Evolutionary conservation across 2,888 invertebrate genomes (phyloP), one percentile per base, ranked within the genome.

Genomic region (Pelosia muscerda): DNA sequence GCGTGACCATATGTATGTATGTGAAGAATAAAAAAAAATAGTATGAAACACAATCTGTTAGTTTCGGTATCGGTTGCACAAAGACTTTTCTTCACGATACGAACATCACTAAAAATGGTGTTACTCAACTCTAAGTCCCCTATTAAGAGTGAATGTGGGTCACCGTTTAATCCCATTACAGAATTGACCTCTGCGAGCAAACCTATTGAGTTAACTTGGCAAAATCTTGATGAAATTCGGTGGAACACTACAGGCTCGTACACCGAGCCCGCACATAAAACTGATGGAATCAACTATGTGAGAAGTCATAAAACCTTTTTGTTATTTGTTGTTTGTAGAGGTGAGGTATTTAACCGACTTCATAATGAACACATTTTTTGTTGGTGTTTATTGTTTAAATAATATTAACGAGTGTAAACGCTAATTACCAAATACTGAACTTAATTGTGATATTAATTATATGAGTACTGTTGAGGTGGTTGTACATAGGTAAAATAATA

Each of bases 151-250:
- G 76, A 78, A 86, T 86, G 84, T 86, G 86, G 86, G 86, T 86
- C 86, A 82, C 77, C 82, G 83, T 85, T 84, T 86, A 86, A 86
- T 86, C 85, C 84, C 84, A 86, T 86, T 86, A 80, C 81, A 78
- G 79, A 68, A 77, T 68, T 82, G 85, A 86, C 85, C 81, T 77
- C 77, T 67, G 59, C 58, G 74, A 74, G 72, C 73, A 72, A 77
- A 77, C 76, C 78, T 77, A 82, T 82, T 76, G 74, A 78, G 77
- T 81, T 75, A 81, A 79, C 74, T 81, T 77, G 72, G 71, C 79
- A 60, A 75, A 80, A 81, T 79, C 81, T 79, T 81, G 75, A 81
- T 81, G 77, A 79, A 77, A 81, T 72, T 77, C 68, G 62, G 62
- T 66, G 72, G 71, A 75, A 73, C 69, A 64, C 65, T 53, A 38